Percentiles rank a stretch among this genome's conserved stretches.
These are phyloP conservation scores for Scaptomyza parva DNA, from an alignment of 2,888 invertebrate genomes.

Conservation along the genomic window DNA sequence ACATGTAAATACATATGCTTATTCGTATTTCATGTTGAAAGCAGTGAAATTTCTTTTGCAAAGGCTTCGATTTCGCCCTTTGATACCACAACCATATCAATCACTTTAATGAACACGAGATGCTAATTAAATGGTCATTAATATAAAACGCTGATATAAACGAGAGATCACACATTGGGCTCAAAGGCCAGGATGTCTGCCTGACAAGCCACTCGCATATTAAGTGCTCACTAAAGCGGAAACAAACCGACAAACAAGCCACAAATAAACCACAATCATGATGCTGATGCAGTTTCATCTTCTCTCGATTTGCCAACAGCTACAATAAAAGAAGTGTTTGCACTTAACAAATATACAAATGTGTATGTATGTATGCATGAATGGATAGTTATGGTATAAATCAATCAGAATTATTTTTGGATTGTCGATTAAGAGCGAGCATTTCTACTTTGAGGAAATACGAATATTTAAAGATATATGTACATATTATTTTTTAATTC, in stretches of 20 bases:
- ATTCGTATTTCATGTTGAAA: neutral
- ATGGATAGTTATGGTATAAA: neutral
- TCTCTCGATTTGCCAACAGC: constrained; percentile 24
- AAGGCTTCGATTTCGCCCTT: constrained; percentile 26
- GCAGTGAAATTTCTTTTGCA: constrained; percentile 5
- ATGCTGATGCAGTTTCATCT: constrained; percentile 40
- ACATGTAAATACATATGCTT: neutral
- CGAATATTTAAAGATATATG: too few relatives aligned
- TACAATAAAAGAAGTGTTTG: constrained; percentile 7
- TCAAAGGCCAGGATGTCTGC: constrained; percentile 42
- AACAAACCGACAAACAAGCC: constrained; percentile 10
- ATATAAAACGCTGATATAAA: constrained; percentile 54
- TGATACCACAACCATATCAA: constrained; percentile 45
- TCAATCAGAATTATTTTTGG: neutral
- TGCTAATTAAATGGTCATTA: constrained; percentile 63
- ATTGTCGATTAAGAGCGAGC: neutral
- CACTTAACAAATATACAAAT: neutral
- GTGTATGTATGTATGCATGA: too few relatives aligned
- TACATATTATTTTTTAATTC: neutral
- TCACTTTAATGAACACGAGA: constrained; percentile 53
- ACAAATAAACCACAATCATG: constrained; percentile 50
- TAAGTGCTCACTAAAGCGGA: constrained; percentile 1
- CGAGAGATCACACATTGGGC: constrained; percentile 26
- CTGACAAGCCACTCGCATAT: constrained; percentile 35
- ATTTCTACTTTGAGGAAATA: neutral